Evolutionary conservation across 2,797 vertebrate species (phyloP), one percentile per base, ranked within the genome.

Genomic region (Labeo calbasu): DNA sequence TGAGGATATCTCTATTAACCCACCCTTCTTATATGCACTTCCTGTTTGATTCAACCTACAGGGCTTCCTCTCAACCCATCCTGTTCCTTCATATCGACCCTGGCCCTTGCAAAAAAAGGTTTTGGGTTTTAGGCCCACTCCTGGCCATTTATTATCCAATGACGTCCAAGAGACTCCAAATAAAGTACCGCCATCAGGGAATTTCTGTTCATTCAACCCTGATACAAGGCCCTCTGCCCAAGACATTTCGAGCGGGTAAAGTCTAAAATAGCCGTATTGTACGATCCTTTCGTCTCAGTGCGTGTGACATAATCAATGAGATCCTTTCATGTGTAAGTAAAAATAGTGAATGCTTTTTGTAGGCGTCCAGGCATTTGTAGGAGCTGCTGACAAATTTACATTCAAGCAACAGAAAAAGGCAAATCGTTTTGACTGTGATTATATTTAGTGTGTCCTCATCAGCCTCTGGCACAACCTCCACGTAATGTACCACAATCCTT

Each of bases 371-470:
- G 40, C 63, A 28, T 70, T 46, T 46, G 43, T 46, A 46, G 9
- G 71, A 70, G 61, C 59, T 75, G 61, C 32, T 50, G 70, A 87
- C 68, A 71, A 81, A 55, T 84, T 55, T 82, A 66, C 43, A 50
- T 71, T 83, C 36, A 78, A 50, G 79, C 40, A 71, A 82, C 50
- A 79, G 79, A 69, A 83, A 68, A 59, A 28, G 32, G 76, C 65
- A 15, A 48, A 81, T 85, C 48, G 19, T 72, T 83, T 55, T 83
- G 48, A 85, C 46, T 19, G 61, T 76, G 77, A 85, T 88, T 85
- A 81, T 84, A 85, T 85, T 87, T 86, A 72, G 81, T 75, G 83
- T 85, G 82, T 85, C 78, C 79, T 87, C 72, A 75, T 55, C 61
- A 79, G 68, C 79, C 80, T 80, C 80, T 82, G 65, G 86, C 77